Evolutionary conservation across 2,113 vertebrate genomes (phyloP).

Genomic region (Callithrix jacchus): DNA sequence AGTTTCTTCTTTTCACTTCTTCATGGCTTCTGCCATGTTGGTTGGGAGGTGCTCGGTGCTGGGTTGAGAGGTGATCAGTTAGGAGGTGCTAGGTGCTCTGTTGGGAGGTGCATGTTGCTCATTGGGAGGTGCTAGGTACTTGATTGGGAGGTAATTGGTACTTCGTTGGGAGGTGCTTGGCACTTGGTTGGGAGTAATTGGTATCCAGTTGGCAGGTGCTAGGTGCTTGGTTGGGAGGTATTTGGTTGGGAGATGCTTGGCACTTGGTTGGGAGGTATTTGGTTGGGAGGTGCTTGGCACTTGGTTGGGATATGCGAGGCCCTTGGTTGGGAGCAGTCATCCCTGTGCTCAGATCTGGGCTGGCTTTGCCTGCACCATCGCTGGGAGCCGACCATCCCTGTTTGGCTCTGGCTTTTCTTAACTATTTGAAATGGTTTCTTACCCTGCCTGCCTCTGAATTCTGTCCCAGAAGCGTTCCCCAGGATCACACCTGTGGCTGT

Average conservation of each 20-base stretch:
- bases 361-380: not conserved
- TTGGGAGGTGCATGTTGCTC: not conserved
- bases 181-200: not conserved
- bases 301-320: not conserved
- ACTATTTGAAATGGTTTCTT: not conserved
- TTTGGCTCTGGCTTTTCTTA: not conserved
- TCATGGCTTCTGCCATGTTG: fast-evolving
- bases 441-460: not conserved
- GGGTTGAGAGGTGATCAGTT: not conserved
- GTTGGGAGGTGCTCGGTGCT: not conserved
- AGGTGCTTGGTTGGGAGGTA: not conserved
- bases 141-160: not conserved
- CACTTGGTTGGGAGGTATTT: not conserved
- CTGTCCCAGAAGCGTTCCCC: not conserved
- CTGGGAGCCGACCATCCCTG: not conserved
- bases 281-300: not conserved
- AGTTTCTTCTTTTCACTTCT: not conserved
- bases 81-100: not conserved
- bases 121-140: not conserved
- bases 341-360: no score
- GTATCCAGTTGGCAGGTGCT: not conserved
- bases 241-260: not conserved
- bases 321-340: not conserved
- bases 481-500: not conserved
- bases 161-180: not conserved